Base-by-base conservation (phyloP, 2,113 vertebrate species). In the Lophura nycthemera region DNA sequence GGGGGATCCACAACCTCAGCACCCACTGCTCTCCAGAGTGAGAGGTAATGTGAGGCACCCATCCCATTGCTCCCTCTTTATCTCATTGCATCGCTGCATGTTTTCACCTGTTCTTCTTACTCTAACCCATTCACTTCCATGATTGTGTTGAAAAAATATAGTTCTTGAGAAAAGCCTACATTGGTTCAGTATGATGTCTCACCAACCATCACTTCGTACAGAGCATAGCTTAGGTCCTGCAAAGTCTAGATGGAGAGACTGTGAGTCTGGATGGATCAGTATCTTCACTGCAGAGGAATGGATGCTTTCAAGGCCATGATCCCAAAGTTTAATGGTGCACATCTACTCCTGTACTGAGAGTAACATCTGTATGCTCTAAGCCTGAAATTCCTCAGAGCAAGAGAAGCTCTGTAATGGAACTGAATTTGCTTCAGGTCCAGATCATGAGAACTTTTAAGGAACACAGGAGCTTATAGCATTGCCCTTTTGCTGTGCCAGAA, bases 41-140 rank as follows among this genome's bases (percentile, higher is more conserved):
- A 90, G 88, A 95, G 97, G 96, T 97, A 92, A 92, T 61, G 66
- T 13, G 56, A 24, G 19, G 45, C 38, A 1, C 19, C 6, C 21
- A 8, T n/a, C 47, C 45, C 6, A 4, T 21, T 22, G 29, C n/a
- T 59, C 60, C 40, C 70, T 32, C 67, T 32, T 22, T 25, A 27
- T 50, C 29, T 74, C 65, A 50, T 3, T 27, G 52, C 5, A 7
- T 74, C 2, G 1, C 12, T 45, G 10, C 17, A 3, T 11, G 13
- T 30, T 67, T 66, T 47, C 36, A 13, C 32, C 45, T 42, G 21
- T 16, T 48, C 54, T 74, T 69, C 36, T 19, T 57, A 52, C 34
- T 67, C 19, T 8, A 17, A 24, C 32, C 47, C 34, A 2, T 34
- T 80, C 15, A 15, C 54, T 65, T 24, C 75, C 70, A n/a, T 2